Evolutionary conservation across 2,797 vertebrate genomes (phyloP), one percentile per base, ranked within the genome.

Genomic region (Rhadinocentrus ornatus): DNA sequence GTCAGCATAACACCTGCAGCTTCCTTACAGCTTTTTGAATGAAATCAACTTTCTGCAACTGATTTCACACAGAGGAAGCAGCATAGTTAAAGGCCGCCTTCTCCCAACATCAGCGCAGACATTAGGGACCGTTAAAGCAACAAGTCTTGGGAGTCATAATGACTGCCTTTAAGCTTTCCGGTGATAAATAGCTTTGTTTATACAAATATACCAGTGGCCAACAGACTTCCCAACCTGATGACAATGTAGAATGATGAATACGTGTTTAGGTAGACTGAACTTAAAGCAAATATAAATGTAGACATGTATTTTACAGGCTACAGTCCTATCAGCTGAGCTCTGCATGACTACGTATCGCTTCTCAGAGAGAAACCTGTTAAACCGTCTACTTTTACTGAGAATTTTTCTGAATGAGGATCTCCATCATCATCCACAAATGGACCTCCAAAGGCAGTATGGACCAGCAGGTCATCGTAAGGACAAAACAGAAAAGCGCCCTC

Each of bases 401-500:
- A 39, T 39, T 64, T 50, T n/a, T 66, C 35, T 53, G 57, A 60
- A 59, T 0, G 10, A 69, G 37, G 44, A 73, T 59, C 32, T 53
- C 31, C 56, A 65, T 80, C 72, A 66, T 55, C 26, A 63, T 65
- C 52, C 44, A 58, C 16, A 71, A 66, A 61, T 0, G 12, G 57
- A 55, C 8, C 15, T 69, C 52, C 22, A 32, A 4, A 26, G 54
- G 54, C 56, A 22, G 22, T 5, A 12, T 2, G 46, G 53, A 46
- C 37, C 48, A 66, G 24, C 18, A 8, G 20, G 35, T 60, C 39
- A 57, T 35, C 24, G 18, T 13, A 6, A 50, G 57, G 67, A 69
- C 31, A 35, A 53, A 48, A 78, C 24, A 68, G 68, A 70, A 15
- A 31, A 66, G 81, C 1, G 59, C 85, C 75, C 87, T 84, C 75